Conservation (phyloP, 2,888 invertebrate species). For the Didymodactylos carnosus region DNA sequence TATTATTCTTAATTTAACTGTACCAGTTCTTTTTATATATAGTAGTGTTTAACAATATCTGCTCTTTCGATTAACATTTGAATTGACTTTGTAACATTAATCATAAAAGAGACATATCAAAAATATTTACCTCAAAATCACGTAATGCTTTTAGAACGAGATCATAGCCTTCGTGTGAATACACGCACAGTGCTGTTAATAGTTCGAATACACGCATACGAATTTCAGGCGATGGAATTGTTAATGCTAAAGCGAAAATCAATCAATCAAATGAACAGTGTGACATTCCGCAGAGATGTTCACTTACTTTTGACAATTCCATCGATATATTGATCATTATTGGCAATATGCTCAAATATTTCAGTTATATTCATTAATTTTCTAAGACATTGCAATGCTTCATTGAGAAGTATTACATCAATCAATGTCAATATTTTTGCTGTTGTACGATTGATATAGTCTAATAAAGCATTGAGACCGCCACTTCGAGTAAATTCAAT, state of each 20-base stretch:
- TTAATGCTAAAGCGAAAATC: neutral
- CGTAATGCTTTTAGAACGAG: neutral
- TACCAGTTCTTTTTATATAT: too few species aligned
- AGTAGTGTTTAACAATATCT: too few species aligned
- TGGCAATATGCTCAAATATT: neutral
- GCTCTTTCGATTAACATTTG: too few species aligned
- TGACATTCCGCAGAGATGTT: too few species aligned
- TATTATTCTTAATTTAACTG: too few species aligned
- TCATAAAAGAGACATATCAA: too few species aligned
- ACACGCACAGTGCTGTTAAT: neutral
- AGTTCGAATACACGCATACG: neutral
- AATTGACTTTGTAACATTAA: too few species aligned
- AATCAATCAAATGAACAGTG: too few species aligned
- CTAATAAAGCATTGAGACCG: neutral
- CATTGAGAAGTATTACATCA: neutral
- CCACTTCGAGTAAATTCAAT: neutral
- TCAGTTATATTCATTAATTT: neutral
- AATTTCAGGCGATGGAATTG: neutral
- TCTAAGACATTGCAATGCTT: neutral
- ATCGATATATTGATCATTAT: neutral
- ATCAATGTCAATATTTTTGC: neutral
- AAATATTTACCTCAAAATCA: neutral
- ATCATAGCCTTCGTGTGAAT: neutral
- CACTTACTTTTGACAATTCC: neutral
- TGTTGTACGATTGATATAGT: neutral